phyloP scores from a whole-genome alignment of 2,888 invertebrate species.

The Gasteruption jaculator region DNA sequence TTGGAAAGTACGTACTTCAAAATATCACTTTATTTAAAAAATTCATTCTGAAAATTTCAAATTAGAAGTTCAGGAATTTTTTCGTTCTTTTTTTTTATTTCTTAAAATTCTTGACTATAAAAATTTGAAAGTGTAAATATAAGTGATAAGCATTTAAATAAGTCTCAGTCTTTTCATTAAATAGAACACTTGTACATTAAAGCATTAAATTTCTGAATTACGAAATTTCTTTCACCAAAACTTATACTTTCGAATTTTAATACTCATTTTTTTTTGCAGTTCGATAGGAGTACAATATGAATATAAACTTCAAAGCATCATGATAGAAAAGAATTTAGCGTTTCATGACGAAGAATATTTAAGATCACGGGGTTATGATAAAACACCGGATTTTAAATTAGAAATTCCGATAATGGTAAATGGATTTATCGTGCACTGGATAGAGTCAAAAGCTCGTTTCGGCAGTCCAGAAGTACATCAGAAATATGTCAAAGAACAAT shows the following conservation, averaged over 20 bases:
- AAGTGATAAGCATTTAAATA: not conserved
- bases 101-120: conserved; percentile 3
- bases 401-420: conserved; percentile 84
- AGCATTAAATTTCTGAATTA: too few species aligned
- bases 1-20: conserved; percentile 64
- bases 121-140: conserved; percentile 4
- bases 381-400: conserved; percentile 90
- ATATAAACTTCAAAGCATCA: conserved; percentile 63
- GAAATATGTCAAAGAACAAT: conserved; percentile 78
- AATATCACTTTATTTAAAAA: conserved; percentile 7
- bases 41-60: not conserved
- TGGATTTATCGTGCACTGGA: conserved; percentile 87
- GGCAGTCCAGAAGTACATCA: conserved; percentile 79
- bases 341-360: conserved; percentile 76
- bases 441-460: conserved; percentile 95
- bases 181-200: too few species aligned
- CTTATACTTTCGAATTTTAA: too few species aligned
- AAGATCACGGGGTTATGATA: conserved; percentile 81
- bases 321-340: conserved; percentile 58
- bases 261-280: conserved; percentile 51
- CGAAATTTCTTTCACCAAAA: too few species aligned
- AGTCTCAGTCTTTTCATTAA: not conserved
- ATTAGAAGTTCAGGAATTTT: not conserved
- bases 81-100: conserved; percentile 5
- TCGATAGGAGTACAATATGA: conserved; percentile 85